Evolutionary conservation across 2,797 vertebrate species (phyloP).

Genomic region (Antennarius maculatus): DNA sequence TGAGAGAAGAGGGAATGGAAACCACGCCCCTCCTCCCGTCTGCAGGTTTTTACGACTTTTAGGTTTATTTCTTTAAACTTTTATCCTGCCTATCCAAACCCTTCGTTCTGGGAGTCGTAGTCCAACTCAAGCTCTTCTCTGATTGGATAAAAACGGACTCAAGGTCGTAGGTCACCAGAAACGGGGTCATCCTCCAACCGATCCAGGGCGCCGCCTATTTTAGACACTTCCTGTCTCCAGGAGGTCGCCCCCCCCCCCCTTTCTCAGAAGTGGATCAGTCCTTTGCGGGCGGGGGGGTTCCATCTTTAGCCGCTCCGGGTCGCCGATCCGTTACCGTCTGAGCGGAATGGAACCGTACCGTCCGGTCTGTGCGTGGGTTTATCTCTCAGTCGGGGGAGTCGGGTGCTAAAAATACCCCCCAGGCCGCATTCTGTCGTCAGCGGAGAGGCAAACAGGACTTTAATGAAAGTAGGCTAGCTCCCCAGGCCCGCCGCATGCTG

Average conservation of each 20-base stretch:
- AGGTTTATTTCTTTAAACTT: too few species aligned
- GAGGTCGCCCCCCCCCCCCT: slow-evolving; percentile 30
- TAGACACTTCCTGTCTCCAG: slow-evolving; percentile 40
- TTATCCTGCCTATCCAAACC: too few species aligned
- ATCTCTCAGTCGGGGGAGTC: slow-evolving; percentile 48
- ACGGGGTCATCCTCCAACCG: slow-evolving; percentile 52
- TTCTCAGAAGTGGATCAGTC: slow-evolving; percentile 54
- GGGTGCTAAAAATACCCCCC: slow-evolving; percentile 75
- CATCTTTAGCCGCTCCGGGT: not conserved
- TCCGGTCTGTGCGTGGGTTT: slow-evolving; percentile 34
- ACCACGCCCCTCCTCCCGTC: too few species aligned
- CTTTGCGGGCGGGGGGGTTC: slow-evolving; percentile 19
- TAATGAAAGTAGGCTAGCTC: slow-evolving; percentile 85
- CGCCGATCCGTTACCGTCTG: slow-evolving; percentile 40
- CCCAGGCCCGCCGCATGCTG: slow-evolving; percentile 78
- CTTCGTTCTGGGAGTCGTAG: too few species aligned
- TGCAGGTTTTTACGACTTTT: too few species aligned
- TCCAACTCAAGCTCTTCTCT: too few species aligned
- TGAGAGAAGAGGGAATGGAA: not conserved
- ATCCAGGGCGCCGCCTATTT: slow-evolving; percentile 54
- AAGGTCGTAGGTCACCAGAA: slow-evolving; percentile 43
- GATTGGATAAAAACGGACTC: slow-evolving; percentile 5
- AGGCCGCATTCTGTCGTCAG: slow-evolving; percentile 78
- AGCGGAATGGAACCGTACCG: slow-evolving; percentile 1
- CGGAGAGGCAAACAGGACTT: slow-evolving; percentile 72